Percentiles rank a stretch among this genome's conserved stretches.
Evolutionary conservation across 1,140 invertebrate species (phyloP).

Genomic region (Drosophila kepulauana): DNA sequence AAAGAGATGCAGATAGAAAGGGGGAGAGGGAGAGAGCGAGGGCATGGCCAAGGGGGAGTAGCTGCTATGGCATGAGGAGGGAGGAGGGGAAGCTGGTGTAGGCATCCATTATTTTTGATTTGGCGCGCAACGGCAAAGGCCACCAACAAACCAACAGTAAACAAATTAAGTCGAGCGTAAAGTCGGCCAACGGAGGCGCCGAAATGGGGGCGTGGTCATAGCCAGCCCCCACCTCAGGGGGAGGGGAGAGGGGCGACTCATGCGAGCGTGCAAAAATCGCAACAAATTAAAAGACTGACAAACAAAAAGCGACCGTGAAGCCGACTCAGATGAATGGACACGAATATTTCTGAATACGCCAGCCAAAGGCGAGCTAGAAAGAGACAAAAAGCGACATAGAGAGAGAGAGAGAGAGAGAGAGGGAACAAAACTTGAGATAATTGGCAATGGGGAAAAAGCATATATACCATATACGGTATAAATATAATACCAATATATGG

Average conservation of each 20-base stretch:
- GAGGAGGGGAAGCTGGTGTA: background rate
- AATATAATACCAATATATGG: background rate
- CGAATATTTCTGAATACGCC: conserved; percentile 28
- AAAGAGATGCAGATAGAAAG: background rate
- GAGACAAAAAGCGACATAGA: background rate
- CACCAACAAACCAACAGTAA: conserved; percentile 80
- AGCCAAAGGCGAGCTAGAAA: background rate
- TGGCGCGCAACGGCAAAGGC: conserved; percentile 67
- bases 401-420: background rate
- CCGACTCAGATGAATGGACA: conserved; percentile 38
- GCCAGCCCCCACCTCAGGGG: background rate
- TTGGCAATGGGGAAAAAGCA: conserved; percentile 15
- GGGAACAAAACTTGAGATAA: conserved; percentile 17
- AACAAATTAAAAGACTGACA: conserved; percentile 77
- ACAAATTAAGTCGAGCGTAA: conserved; percentile 83
- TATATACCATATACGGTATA: background rate
- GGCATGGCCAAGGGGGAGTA: too few species aligned
- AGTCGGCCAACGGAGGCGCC: conserved; percentile 55
- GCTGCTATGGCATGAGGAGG: background rate
- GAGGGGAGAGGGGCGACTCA: conserved; percentile 27
- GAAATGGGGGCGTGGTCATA: conserved; percentile 34
- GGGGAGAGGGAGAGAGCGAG: background rate
- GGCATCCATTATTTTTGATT: conserved; percentile 57
- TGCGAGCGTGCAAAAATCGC: conserved; percentile 74
- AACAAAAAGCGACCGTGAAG: conserved; percentile 47